Conservation (phyloP, 2,113 vertebrate species). For the Callospermophilus lateralis region DNA sequence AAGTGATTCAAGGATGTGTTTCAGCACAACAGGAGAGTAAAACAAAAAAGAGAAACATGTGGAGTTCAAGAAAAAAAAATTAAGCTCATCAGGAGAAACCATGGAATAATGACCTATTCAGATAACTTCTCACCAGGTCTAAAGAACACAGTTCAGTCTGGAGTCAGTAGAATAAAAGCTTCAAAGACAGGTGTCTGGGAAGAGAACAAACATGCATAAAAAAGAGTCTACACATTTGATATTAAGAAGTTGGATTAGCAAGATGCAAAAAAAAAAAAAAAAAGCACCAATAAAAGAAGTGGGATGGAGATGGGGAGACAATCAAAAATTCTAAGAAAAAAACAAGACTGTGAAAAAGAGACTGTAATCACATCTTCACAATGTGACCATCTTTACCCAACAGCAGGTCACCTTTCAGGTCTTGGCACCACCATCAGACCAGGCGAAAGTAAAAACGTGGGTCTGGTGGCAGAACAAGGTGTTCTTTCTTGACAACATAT, state of each 20-base stretch:
- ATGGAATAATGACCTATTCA: background rate
- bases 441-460: background rate
- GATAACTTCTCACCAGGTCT: background rate
- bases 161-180: background rate
- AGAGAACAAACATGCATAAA: background rate
- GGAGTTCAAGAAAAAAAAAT: background rate
- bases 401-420: background rate
- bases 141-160: background rate
- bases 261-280: background rate
- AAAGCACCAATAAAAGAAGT: background rate
- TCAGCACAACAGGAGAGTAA: conserved; percentile 7
- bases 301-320: background rate
- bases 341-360: background rate
- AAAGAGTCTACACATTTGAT: background rate
- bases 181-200: background rate
- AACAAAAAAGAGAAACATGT: background rate
- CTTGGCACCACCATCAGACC: background rate
- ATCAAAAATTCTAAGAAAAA: conserved; percentile 34
- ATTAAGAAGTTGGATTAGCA: background rate
- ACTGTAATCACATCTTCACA: background rate
- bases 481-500: conserved; percentile 13
- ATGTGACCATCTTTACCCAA: too few species aligned
- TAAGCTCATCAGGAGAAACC: background rate
- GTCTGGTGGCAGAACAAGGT: background rate
- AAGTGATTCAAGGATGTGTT: conserved; percentile 28